phyloP scores from a whole-genome alignment of 1,140 invertebrate genomes.

The Maconellicoccus hirsutus region DNA sequence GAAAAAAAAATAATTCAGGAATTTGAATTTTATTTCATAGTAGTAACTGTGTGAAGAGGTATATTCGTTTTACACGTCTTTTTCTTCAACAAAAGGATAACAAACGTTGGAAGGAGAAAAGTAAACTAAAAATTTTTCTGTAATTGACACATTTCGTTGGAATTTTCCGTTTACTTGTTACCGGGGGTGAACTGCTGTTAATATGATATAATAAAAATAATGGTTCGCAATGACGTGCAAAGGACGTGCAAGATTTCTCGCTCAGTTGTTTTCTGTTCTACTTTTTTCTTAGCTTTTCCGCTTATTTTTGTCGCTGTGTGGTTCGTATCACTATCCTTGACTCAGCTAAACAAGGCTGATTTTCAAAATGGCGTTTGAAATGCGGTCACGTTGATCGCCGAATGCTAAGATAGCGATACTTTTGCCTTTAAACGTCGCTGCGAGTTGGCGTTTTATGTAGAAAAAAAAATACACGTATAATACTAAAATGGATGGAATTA shows the following conservation, averaged over 20 bases:
- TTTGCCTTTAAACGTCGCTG: not conserved
- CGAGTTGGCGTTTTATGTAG: not conserved
- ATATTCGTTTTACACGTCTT: not conserved
- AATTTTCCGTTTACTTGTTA: not conserved
- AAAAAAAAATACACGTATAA: not conserved
- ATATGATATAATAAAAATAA: not conserved
- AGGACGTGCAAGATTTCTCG: not conserved
- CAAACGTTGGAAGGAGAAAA: not conserved
- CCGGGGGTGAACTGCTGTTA: not conserved
- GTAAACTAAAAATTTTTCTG: not conserved
- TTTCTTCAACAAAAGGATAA: not conserved
- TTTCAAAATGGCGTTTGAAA: too few species aligned
- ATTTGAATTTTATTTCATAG: too few species aligned
- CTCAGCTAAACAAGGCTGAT: too few species aligned
- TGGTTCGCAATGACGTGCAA: not conserved
- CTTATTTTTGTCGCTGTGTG: too few species aligned
- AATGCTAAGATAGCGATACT: too few species aligned
- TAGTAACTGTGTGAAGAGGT: not conserved
- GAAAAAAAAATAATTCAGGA: too few species aligned
- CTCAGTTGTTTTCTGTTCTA: not conserved
- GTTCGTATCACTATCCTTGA: too few species aligned
- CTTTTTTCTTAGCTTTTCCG: too few species aligned
- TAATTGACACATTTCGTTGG: not conserved
- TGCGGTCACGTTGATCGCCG: too few species aligned
- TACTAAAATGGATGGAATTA: constrained; percentile 17